Evolutionary conservation across 1,140 invertebrate genomes (phyloP).

Genomic region (Hylyphantes graminicola): DNA sequence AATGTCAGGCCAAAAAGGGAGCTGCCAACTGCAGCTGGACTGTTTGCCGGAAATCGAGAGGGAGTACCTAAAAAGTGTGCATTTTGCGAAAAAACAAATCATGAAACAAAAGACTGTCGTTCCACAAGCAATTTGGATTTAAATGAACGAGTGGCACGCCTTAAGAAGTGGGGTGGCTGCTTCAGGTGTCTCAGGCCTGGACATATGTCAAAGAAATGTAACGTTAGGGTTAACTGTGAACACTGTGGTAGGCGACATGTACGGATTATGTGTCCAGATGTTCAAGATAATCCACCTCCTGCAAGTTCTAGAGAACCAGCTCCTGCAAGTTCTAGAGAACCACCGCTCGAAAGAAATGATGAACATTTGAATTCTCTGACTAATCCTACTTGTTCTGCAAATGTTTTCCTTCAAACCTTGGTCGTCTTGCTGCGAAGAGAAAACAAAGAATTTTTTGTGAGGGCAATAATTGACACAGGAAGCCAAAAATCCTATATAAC

Average conservation of each 20-base stretch:
- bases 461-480: not conserved
- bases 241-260: not conserved
- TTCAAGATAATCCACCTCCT: not conserved
- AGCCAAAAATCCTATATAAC: slow-evolving; percentile 1
- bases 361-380: not conserved
- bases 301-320: not conserved
- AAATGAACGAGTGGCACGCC: not conserved
- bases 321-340: no score
- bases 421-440: not conserved
- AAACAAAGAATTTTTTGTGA: slow-evolving; percentile 12
- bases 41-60: not conserved
- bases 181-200: not conserved
- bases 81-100: not conserved
- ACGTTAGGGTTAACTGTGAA: not conserved
- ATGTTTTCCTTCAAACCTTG: slow-evolving; percentile 4
- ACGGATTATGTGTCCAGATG: not conserved
- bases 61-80: not conserved
- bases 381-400: not conserved
- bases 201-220: not conserved
- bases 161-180: not conserved
- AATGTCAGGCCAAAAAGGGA: not conserved
- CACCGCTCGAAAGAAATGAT: not conserved
- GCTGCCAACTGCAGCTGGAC: not conserved
- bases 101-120: not conserved
- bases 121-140: not conserved